phyloP scores from a whole-genome alignment of 92 coral and sea anemone species.

The Diadumene lineata region DNA sequence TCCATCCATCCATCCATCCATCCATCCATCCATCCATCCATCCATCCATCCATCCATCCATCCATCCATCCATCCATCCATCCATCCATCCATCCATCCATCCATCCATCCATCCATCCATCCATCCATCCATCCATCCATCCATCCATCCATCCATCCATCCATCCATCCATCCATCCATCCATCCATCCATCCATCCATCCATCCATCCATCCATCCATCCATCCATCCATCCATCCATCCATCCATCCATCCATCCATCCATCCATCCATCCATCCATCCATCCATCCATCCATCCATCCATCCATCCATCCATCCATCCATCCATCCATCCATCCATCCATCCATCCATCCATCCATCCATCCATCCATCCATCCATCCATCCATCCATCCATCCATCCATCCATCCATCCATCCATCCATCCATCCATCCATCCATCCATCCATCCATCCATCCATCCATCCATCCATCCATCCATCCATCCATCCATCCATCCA shows the following conservation, averaged over 20 bases:
- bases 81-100: background rate
- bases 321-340: background rate
- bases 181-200: background rate
- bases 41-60: background rate
- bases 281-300: background rate
- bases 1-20: background rate
- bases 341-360: background rate
- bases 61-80: background rate
- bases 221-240: background rate
- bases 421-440: background rate
- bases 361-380: background rate
- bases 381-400: background rate
- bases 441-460: background rate
- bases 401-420: background rate
- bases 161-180: background rate
- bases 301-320: background rate
- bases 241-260: background rate
- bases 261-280: background rate
- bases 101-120: background rate
- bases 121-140: background rate
- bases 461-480: background rate
- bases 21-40: background rate
- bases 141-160: background rate
- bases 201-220: background rate
- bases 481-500: background rate